These are phyloP conservation scores for Drosophila multiciliata DNA, from an alignment of 2,888 invertebrate genomes.

Conservation along the genomic window DNA sequence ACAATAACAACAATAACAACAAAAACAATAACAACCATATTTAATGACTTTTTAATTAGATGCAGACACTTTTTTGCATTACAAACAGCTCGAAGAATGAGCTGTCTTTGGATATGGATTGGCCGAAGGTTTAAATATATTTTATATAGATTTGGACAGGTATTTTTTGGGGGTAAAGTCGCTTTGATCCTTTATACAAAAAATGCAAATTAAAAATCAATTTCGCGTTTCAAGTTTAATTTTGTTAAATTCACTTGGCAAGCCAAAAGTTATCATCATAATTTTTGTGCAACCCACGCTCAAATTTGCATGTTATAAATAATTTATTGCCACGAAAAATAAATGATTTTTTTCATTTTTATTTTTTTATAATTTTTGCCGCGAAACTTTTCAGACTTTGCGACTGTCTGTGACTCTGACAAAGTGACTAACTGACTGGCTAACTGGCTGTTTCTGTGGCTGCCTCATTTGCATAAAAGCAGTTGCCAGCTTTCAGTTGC, in stretches of 20 bases:
- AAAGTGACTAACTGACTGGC: slow-evolving; percentile 10
- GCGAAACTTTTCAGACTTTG: slow-evolving; percentile 62
- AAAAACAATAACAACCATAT: slow-evolving; percentile 47
- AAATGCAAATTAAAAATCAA: slow-evolving; percentile 78
- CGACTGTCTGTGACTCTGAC: slow-evolving; percentile 15
- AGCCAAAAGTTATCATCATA: slow-evolving; percentile 70
- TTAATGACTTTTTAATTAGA: slow-evolving; percentile 78
- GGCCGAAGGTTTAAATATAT: slow-evolving; percentile 10
- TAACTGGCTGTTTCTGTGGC: slow-evolving; percentile 10
- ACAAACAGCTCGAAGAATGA: slow-evolving; percentile 48
- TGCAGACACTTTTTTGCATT: slow-evolving; percentile 72
- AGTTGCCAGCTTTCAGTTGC: slow-evolving; percentile 35
- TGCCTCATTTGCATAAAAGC: slow-evolving; percentile 69
- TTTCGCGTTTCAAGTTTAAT: slow-evolving; percentile 78
- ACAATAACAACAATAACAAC: slow-evolving; percentile 26
- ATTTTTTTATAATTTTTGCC: slow-evolving; percentile 16
- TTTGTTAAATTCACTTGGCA: slow-evolving; percentile 68
- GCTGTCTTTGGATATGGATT: slow-evolving; percentile 25
- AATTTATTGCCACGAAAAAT: slow-evolving; percentile 79
- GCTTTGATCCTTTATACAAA: slow-evolving; percentile 55
- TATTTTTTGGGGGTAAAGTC: slow-evolving; percentile 21
- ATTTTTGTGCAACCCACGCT: slow-evolving; percentile 63
- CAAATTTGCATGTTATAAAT: slow-evolving; percentile 79
- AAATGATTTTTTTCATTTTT: slow-evolving; percentile 18
- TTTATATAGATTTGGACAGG: slow-evolving; percentile 13